Evolutionary conservation across 1,140 invertebrate genomes (phyloP).

Genomic region (Drosophila lacertosa): DNA sequence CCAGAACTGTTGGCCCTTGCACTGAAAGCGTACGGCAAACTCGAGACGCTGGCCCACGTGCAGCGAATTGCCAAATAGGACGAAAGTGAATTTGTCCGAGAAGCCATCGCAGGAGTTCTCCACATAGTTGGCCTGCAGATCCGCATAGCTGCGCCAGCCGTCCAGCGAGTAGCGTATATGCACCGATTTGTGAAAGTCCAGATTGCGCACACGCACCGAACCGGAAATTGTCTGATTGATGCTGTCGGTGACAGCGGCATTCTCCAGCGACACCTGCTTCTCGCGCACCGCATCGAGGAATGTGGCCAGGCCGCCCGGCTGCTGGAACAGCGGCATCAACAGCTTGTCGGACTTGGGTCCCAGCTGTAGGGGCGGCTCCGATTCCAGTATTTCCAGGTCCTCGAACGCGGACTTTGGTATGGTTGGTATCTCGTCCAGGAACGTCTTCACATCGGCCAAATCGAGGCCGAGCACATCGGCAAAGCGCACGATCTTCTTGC

Average conservation of each 20-base stretch:
- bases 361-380: constrained; percentile 83
- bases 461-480: constrained; percentile 97
- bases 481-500: constrained; percentile 97
- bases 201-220: constrained; percentile 93
- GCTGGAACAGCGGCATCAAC: constrained; percentile 91
- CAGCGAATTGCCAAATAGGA: constrained; percentile 89
- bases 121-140: constrained; percentile 93
- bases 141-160: constrained; percentile 92
- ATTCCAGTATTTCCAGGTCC: constrained; percentile 86
- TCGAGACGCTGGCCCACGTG: constrained; percentile 90
- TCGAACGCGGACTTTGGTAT: constrained; percentile 93
- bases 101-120: constrained; percentile 95
- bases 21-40: constrained; percentile 93
- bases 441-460: constrained; percentile 94
- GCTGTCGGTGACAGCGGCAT: constrained; percentile 89
- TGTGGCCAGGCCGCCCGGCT: constrained; percentile 90
- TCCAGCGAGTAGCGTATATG: constrained; percentile 94
- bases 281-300: constrained; percentile 91
- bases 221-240: constrained; percentile 92
- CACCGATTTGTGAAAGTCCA: constrained; percentile 96
- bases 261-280: constrained; percentile 93
- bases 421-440: constrained; percentile 94
- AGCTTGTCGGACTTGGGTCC: constrained; percentile 85
- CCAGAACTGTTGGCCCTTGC: constrained; percentile 94
- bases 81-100: constrained; percentile 94